These are phyloP conservation scores for Polietes domitor DNA, from an alignment of 2,888 invertebrate species.

Conservation along the genomic window DNA sequence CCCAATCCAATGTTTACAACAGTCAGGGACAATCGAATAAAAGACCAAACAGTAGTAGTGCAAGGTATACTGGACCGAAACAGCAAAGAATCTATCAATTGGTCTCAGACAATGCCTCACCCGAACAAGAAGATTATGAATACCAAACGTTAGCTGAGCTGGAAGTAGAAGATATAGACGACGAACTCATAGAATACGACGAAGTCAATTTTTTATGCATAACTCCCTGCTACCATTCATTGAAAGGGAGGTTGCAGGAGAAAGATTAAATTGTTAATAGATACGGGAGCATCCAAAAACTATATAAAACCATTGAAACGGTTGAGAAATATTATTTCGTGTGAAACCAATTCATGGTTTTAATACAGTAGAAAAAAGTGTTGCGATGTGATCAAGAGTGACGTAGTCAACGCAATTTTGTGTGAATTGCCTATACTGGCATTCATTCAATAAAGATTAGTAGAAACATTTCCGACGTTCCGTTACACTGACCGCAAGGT, in stretches of 20 bases:
- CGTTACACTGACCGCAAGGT: neutral
- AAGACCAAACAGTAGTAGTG: conserved; percentile 34
- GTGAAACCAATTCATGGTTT: conserved; percentile 52
- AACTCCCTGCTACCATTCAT: conserved; percentile 54
- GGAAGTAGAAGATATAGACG: conserved; percentile 22
- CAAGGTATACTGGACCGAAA: conserved; percentile 42
- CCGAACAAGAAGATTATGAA: conserved; percentile 1
- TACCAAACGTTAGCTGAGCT: neutral
- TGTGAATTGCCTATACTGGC: too few species aligned
- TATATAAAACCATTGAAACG: conserved; percentile 51
- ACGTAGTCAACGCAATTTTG: too few species aligned
- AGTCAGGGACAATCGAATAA: conserved; percentile 21
- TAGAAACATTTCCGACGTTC: neutral
- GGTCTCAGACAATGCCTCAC: conserved; percentile 11
- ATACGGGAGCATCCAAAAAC: conserved; percentile 64
- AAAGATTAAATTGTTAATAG: conserved; percentile 45
- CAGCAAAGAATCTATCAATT: conserved; percentile 50
- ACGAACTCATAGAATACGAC: neutral
- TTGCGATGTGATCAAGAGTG: conserved; percentile 45
- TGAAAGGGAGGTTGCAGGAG: conserved; percentile 49
- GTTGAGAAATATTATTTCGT: conserved; percentile 41
- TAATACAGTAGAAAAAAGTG: conserved; percentile 33
- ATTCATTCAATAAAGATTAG: too few species aligned
- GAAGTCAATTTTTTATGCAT: conserved; percentile 61
- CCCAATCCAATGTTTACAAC: conserved; percentile 9